A percentile compares a stretch with the other conserved stretches of the same genome.
phyloP scores from a whole-genome alignment of 2,797 vertebrate genomes.

The Acanthornis magna region DNA sequence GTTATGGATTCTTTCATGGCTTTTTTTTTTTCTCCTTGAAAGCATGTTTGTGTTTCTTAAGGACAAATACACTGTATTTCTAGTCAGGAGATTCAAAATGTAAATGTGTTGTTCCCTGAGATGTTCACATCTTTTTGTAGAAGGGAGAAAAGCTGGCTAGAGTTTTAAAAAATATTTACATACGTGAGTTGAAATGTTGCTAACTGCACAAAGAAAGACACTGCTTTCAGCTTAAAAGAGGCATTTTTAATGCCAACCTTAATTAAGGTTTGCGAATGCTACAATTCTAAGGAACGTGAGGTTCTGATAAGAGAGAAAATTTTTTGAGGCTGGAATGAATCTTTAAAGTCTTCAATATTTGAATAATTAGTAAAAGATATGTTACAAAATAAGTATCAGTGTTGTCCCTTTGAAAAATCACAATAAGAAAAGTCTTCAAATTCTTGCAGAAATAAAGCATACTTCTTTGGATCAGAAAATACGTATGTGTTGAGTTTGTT shows the following conservation, averaged over 20 bases:
- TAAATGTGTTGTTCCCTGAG: background rate
- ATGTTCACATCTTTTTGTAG: background rate
- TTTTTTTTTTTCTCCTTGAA: background rate
- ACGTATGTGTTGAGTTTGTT: background rate
- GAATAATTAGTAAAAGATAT: background rate
- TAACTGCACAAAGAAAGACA: background rate
- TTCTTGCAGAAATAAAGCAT: background rate
- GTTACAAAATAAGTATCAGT: background rate
- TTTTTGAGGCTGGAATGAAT: background rate
- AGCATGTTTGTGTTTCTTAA: background rate
- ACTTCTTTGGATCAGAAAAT: background rate
- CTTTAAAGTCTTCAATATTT: background rate
- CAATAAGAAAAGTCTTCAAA: background rate
- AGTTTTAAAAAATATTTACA: background rate
- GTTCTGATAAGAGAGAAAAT: background rate
- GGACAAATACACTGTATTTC: background rate
- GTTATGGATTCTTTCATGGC: background rate
- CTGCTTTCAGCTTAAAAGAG: background rate
- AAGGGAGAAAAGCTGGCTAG: background rate
- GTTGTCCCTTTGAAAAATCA: background rate
- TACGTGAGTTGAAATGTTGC: background rate
- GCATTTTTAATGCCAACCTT: background rate
- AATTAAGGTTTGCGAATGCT: background rate
- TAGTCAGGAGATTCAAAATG: background rate
- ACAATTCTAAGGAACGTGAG: background rate